Evolutionary conservation across 2,888 invertebrate genomes (phyloP).

Genomic region (Cartodere bifasciata): DNA sequence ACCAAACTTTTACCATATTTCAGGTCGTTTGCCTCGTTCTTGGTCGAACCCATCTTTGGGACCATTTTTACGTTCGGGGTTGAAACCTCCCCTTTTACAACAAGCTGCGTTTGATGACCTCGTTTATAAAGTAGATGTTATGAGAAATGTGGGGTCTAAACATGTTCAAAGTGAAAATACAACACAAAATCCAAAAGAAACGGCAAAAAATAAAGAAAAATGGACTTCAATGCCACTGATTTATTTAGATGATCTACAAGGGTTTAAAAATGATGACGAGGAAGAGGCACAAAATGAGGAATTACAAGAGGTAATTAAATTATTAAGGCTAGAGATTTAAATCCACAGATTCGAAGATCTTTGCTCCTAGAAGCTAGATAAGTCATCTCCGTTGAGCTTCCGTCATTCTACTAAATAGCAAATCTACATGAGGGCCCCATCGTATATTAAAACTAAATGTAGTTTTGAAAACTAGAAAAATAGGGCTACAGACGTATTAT

Average conservation of each 20-base stretch:
- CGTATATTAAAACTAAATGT: no score
- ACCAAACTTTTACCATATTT: conserved; percentile 9
- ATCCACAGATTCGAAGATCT: no score
- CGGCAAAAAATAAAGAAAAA: conserved; percentile 13
- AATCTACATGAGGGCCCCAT: no score
- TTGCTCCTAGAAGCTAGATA: no score
- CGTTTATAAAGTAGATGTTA: conserved; percentile 69
- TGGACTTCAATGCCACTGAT: conserved; percentile 31
- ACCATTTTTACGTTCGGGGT: conserved; percentile 42
- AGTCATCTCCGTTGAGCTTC: no score
- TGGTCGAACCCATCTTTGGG: conserved; percentile 36
- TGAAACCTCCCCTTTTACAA: conserved; percentile 71
- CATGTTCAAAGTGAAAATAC: conserved; percentile 29
- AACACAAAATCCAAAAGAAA: conserved; percentile 33
- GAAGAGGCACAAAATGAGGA: conserved; percentile 25
- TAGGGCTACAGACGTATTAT: no score
- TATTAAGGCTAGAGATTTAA: no score
- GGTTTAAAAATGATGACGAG: conserved; percentile 16
- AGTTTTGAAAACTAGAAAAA: no score
- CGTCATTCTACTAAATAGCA: no score
- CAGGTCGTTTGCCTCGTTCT: conserved; percentile 32
- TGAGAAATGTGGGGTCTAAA: conserved; percentile 61
- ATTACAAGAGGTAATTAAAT: conserved; percentile 29
- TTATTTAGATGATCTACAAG: conserved; percentile 21
- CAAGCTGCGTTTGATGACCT: conserved; percentile 79